Evolutionary conservation across 2,113 vertebrate genomes (phyloP), one percentile per base, ranked within the genome.

Genomic region (Ctenomys sociabilis): DNA sequence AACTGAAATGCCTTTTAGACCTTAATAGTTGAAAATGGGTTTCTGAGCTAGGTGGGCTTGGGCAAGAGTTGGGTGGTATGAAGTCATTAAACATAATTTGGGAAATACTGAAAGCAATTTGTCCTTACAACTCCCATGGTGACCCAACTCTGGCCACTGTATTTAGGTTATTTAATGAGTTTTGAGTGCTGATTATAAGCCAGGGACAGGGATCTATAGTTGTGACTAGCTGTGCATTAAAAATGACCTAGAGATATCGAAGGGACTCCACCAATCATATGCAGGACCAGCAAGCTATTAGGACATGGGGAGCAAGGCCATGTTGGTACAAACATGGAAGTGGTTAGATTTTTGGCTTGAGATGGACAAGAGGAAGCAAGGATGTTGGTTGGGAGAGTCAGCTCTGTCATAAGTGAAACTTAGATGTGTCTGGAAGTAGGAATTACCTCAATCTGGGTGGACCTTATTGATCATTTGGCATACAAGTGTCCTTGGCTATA

Each of bases 341-440:
- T 66, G 16, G 32, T 43, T 61, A 45, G 64, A 59, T 32, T 83
- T 64, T 64, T 77, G 66, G 32, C 52, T 95, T 70, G 28, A 89
- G 59, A 61, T 61, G 49, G 37, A 77, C 64, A 82, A 66, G 19
- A 35, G 0, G 30, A 68, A 4, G 22, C 30, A 63, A 26, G 26
- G 17, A 77, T 45, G 30, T 73, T 54, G 85, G 32, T 26, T 49
- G 5, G 43, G 77, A 72, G 30, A 54, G 40, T 93, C 35, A 88
- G n/a, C 30, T 35, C 91, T 73, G 26, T 95, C 92, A 72, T 80
- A 96, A 90, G 40, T 63, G 64, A 91, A 68, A 52, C 63, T 59
- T 73, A 66, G 28, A 37, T 77, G 28, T 75, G 59, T 35, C 64
- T 82, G 52, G n/a, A 57, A 88, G 70, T 49, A 82, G 30, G 13